phyloP scores from a whole-genome alignment of 2,797 vertebrate genomes.

The Cirrhinus molitorella region DNA sequence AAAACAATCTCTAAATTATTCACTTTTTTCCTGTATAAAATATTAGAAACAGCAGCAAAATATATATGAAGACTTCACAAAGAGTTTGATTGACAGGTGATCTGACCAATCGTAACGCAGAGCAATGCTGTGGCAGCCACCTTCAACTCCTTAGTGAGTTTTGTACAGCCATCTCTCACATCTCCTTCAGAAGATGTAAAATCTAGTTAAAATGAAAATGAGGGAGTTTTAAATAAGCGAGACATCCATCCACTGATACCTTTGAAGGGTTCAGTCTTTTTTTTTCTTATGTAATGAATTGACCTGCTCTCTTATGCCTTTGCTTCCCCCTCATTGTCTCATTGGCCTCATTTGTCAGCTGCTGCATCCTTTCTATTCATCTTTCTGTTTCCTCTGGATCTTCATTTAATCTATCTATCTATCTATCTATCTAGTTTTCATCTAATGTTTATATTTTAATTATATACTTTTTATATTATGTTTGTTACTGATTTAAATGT shows the following conservation, averaged over 20 bases:
- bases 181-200: background rate
- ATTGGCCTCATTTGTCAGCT: background rate
- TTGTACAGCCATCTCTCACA: background rate
- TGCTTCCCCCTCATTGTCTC: background rate
- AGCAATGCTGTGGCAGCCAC: background rate
- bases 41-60: too few relatives aligned
- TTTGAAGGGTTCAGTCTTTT: background rate
- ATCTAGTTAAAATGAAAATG: background rate
- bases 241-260: background rate
- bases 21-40: too few relatives aligned
- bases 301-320: background rate
- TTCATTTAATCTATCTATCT: background rate
- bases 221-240: background rate
- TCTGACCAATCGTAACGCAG: too few relatives aligned
- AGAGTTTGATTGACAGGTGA: too few relatives aligned
- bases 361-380: background rate
- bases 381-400: background rate
- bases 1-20: too few relatives aligned
- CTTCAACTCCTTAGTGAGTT: background rate
- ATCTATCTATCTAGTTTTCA: background rate
- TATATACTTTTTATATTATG: background rate
- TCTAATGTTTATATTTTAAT: background rate
- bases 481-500: background rate
- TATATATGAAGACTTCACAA: too few relatives aligned
- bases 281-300: conserved; percentile 3